Conservation (phyloP, 2,113 vertebrate species). For the Aptenodytes patagonicus region DNA sequence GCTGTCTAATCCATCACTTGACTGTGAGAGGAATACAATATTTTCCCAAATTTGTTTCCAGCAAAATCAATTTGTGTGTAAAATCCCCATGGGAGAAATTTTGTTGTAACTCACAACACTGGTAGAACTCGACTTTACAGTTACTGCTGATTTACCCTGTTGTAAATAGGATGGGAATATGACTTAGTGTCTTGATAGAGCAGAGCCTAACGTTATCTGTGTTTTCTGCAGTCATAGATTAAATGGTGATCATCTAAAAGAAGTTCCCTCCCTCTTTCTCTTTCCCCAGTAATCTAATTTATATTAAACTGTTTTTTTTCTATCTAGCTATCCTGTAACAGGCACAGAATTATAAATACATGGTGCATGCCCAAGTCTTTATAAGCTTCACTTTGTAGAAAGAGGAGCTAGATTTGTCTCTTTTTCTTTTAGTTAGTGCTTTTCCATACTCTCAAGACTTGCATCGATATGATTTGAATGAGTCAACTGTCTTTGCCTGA, state of each 20-base stretch:
- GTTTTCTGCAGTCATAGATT: background rate
- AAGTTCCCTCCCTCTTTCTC: background rate
- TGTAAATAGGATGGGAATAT: background rate
- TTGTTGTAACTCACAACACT: background rate
- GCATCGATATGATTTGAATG: background rate
- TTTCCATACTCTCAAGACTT: background rate
- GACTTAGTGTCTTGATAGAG: background rate
- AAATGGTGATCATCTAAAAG: background rate
- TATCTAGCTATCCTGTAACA: background rate
- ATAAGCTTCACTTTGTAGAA: background rate
- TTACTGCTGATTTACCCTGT: background rate
- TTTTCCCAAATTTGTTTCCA: background rate
- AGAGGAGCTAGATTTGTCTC: background rate
- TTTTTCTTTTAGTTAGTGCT: background rate
- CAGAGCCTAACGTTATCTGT: background rate
- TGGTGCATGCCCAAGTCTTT: background rate
- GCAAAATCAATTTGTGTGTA: background rate
- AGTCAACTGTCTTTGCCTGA: background rate
- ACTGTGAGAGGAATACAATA: background rate
- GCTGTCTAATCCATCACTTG: slow-evolving; percentile 17
- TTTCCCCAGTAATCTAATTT: background rate
- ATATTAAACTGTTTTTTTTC: background rate
- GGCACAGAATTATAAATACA: background rate
- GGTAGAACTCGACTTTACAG: background rate
- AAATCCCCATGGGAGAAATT: background rate